A percentile compares a stretch with the other conserved stretches of the same genome.
Evolutionary conservation across 2,888 invertebrate species (phyloP).

Genomic region (Polietes domitor): DNA sequence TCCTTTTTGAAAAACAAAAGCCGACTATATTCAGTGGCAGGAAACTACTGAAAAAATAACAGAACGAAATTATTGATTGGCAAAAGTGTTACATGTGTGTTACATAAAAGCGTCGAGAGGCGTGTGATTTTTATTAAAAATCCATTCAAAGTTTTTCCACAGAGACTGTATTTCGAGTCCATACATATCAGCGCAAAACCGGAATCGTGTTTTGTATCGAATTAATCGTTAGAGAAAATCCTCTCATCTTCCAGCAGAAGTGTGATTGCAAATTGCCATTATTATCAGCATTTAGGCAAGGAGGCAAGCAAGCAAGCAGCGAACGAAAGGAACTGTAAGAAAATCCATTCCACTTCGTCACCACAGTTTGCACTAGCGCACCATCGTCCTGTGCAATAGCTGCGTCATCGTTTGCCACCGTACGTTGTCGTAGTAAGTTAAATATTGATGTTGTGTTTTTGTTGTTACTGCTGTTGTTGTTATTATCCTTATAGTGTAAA

Average conservation of each 20-base stretch:
- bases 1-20: conserved; percentile 45
- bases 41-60: neutral
- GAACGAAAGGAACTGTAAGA: neutral
- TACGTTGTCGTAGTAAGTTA: conserved; percentile 35
- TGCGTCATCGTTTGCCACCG: neutral
- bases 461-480: conserved; percentile 1
- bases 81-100: neutral
- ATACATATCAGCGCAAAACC: neutral
- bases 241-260: neutral
- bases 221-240: neutral
- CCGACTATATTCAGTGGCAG: conserved; percentile 53
- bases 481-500: neutral
- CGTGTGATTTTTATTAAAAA: neutral
- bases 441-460: conserved; percentile 43
- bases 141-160: neutral
- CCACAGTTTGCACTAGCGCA: neutral
- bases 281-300: neutral
- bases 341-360: neutral
- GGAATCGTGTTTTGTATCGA: neutral
- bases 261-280: neutral
- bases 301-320: neutral
- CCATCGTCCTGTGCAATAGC: neutral
- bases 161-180: neutral
- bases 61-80: neutral
- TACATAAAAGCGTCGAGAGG: neutral